These are phyloP conservation scores for Bos javanicus DNA, from an alignment of 2,113 vertebrate genomes.

Conservation along the genomic window DNA sequence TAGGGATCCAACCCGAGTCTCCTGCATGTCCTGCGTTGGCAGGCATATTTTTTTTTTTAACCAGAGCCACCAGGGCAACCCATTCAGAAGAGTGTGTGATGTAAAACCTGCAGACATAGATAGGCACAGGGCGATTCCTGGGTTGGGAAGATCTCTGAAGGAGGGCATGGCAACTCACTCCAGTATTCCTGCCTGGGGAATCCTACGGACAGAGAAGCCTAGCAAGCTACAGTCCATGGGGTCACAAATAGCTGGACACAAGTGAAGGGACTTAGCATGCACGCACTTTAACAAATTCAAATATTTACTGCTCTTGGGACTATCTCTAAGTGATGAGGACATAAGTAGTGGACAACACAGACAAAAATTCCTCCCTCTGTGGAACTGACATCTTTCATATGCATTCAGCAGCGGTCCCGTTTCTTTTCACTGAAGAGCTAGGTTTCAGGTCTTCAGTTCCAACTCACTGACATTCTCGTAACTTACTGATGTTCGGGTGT, in stretches of 20 bases:
- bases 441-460: background rate
- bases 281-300: background rate
- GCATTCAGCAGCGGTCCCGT: no score
- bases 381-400: background rate
- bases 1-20: background rate
- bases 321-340: background rate
- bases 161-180: background rate
- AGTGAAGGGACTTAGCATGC: background rate
- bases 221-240: background rate
- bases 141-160: background rate
- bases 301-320: background rate
- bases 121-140: background rate
- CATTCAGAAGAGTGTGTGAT: background rate
- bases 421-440: background rate
- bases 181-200: background rate
- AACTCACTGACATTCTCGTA: background rate
- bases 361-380: background rate
- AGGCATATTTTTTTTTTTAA: background rate
- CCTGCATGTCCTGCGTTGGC: background rate
- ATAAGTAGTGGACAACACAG: accelerated
- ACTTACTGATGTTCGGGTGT: background rate
- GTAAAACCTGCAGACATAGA: background rate
- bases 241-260: background rate
- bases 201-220: background rate
- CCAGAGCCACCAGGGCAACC: background rate